phyloP scores from a whole-genome alignment of 2,888 invertebrate species.

The Chrysomela aeneicollis region DNA sequence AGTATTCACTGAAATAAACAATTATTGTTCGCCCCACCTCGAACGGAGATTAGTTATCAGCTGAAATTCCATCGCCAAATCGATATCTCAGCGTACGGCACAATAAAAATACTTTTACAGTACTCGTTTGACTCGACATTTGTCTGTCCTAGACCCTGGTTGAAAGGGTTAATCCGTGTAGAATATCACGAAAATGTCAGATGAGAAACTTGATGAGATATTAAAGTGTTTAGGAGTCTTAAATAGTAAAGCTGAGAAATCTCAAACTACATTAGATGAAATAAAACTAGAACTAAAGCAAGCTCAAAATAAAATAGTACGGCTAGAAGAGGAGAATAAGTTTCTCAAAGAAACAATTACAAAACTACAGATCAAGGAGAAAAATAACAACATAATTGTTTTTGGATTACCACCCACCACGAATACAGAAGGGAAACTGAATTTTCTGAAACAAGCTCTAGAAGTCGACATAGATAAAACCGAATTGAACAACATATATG shows the following conservation, averaged over 20 bases:
- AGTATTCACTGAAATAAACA: too few relatives aligned
- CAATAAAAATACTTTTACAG: too few relatives aligned
- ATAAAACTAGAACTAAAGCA: too few relatives aligned
- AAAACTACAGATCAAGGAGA: background rate
- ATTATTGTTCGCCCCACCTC: too few relatives aligned
- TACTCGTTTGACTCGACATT: too few relatives aligned
- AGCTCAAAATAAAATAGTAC: background rate
- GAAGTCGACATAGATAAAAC: background rate
- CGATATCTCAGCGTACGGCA: too few relatives aligned
- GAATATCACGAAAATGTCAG: too few relatives aligned
- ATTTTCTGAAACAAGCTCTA: background rate
- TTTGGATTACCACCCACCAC: background rate
- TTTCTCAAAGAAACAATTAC: background rate
- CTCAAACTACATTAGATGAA: background rate
- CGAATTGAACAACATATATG: background rate
- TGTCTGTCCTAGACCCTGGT: too few relatives aligned
- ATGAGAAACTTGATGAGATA: background rate
- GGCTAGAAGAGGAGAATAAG: background rate
- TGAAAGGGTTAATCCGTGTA: too few relatives aligned
- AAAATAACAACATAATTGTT: background rate
- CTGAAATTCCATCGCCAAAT: too few relatives aligned
- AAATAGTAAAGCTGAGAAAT: background rate
- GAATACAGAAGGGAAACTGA: background rate
- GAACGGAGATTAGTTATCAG: too few relatives aligned
- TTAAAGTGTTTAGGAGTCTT: background rate